phyloP scores from a whole-genome alignment of 2,113 vertebrate genomes.

The Rhegmatorhina hoffmannsi region DNA sequence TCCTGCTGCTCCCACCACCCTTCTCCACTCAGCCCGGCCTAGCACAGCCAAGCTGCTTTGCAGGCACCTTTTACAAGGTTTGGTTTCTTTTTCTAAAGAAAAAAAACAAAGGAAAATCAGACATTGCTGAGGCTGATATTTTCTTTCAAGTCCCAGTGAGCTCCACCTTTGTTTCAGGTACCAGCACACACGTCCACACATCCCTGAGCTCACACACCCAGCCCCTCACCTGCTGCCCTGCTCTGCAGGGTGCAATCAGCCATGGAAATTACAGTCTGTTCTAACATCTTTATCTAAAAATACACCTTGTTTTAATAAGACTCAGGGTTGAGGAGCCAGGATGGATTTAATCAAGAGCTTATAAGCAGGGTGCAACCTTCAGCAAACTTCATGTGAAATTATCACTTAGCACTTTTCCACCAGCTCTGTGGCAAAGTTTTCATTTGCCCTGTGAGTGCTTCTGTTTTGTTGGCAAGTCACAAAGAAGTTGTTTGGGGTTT shows the following conservation, averaged over 20 bases:
- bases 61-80: not conserved
- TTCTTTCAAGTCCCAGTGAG: not conserved
- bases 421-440: not conserved
- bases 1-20: not conserved
- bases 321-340: not conserved
- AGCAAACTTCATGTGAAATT: constrained; percentile 21
- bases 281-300: not conserved
- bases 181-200: not conserved
- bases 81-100: not conserved
- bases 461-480: constrained; percentile 1
- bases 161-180: not conserved
- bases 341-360: not conserved
- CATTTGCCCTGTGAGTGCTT: not conserved
- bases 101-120: not conserved
- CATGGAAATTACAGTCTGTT: not conserved
- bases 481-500: not conserved
- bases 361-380: not conserved
- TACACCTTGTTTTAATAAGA: not conserved
- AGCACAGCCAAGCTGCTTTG: not conserved
- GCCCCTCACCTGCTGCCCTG: not conserved
- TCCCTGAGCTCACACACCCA: not conserved
- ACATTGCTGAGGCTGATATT: not conserved
- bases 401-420: not conserved
- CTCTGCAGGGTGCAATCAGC: not conserved
- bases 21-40: not conserved